phyloP scores from a whole-genome alignment of 2,888 invertebrate species.

The Catocala sponsa region DNA sequence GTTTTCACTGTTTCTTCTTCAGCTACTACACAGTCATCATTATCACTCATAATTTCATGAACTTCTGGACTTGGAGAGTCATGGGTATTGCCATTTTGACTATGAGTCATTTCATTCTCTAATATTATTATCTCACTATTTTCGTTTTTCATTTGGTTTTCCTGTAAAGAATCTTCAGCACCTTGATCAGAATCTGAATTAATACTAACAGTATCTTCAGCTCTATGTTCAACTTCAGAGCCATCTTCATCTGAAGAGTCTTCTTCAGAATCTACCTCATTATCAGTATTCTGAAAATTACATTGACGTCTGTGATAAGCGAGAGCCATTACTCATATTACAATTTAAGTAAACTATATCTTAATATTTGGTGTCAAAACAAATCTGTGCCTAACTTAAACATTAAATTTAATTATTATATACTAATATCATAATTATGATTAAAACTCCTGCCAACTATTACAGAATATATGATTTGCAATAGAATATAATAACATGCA shows the following conservation, averaged over 20 bases:
- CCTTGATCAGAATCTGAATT: slow-evolving; percentile 71
- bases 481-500: too few species aligned
- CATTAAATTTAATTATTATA: too few species aligned
- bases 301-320: background rate
- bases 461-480: too few species aligned
- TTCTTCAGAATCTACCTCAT: slow-evolving; percentile 66
- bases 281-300: slow-evolving; percentile 53
- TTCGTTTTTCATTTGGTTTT: slow-evolving; percentile 56
- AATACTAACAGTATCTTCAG: slow-evolving; percentile 76
- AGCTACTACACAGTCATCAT: slow-evolving; percentile 81
- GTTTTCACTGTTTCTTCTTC: slow-evolving; percentile 55
- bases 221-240: slow-evolving; percentile 59
- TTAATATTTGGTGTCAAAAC: too few species aligned
- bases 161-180: slow-evolving; percentile 64
- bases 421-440: too few species aligned
- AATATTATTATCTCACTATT: slow-evolving; percentile 62
- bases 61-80: slow-evolving; percentile 68
- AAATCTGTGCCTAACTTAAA: too few species aligned
- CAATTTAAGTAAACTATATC: too few species aligned
- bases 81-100: slow-evolving; percentile 62
- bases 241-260: slow-evolving; percentile 64
- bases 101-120: slow-evolving; percentile 60
- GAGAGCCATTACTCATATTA: too few species aligned
- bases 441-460: too few species aligned
- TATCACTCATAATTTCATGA: slow-evolving; percentile 78